Evolutionary conservation across 2,113 vertebrate genomes (phyloP), one percentile per base, ranked within the genome.

Genomic region (Myotis yumanensis): DNA sequence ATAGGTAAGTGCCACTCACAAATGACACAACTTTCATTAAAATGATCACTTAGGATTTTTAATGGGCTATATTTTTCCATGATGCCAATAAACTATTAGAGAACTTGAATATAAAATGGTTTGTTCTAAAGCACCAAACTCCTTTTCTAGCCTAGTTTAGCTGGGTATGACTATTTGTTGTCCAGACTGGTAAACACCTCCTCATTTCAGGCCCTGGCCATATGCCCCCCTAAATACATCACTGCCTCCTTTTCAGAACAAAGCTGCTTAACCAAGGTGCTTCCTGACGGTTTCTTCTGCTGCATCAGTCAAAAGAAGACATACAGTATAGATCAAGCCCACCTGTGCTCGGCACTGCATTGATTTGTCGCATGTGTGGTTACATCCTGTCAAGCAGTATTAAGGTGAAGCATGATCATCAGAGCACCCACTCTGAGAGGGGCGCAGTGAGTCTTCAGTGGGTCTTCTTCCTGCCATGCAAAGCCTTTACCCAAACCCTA

Each of bases 261-360:
- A 95, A 96, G 97, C 91, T 96, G 1, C 90, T 94, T 95, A 97
- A 69, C 93, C 11, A 28, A 94, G 96, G 88, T 32, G 1, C 16
- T n/a, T 68, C 51, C 89, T 86, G 89, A 96, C 37, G 23, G 72
- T 69, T 89, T 75, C 95, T 77, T 73, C 2, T 35, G 83, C 95
- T 85, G 93, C 40, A 77, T 46, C 90, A 96, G 97, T 95, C 64
- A 96, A 82, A 72, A 86, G 79, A 81, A 96, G 95, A 89, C 77
- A 97, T 54, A 87, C 7, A 59, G 81, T 68, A 86, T 40, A 79
- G 51, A 88, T 77, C 91, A 11, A 81, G 46, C 10, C 1, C 73
- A 85, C 80, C 80, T 76, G 87, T 72, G 93, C 94, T 88, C 92
- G 75, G 64, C 89, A 87, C 91, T 32, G 9, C 94, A 94, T 97